Evolutionary conservation across 2,113 vertebrate species (phyloP).

Genomic region (Pelobates fuscus): DNA sequence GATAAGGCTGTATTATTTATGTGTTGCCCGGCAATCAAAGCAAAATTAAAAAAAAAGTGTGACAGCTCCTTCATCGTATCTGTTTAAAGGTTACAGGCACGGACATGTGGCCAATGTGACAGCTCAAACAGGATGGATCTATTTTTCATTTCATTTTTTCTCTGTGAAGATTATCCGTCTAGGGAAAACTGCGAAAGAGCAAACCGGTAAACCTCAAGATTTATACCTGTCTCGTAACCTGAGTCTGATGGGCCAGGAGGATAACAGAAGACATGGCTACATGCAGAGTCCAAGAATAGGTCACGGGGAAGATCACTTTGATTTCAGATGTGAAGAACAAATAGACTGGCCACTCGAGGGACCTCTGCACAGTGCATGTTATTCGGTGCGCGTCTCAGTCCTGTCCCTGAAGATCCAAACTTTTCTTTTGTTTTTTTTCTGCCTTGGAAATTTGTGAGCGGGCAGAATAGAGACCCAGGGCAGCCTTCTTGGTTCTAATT

Average conservation of each 20-base stretch:
- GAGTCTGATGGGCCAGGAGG: constrained; percentile 33
- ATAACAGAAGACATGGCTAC: not conserved
- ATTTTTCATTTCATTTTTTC: constrained; percentile 31
- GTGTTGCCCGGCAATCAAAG: too few relatives aligned
- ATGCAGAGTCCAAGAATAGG: constrained; percentile 18
- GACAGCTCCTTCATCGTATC: constrained; percentile 12
- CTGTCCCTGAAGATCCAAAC: too few relatives aligned
- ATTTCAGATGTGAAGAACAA: constrained; percentile 22
- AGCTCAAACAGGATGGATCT: not conserved
- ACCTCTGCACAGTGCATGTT: not conserved
- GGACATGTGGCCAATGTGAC: constrained; percentile 24
- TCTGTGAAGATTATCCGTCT: constrained; percentile 11
- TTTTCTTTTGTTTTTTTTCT: too few relatives aligned
- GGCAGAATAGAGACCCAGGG: too few relatives aligned
- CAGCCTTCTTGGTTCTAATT: too few relatives aligned
- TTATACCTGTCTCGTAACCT: too few relatives aligned
- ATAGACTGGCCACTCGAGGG: constrained; percentile 2
- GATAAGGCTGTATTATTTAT: too few relatives aligned
- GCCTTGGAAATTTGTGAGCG: too few relatives aligned
- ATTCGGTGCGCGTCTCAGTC: not conserved
- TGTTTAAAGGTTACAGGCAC: constrained; percentile 25
- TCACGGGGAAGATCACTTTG: not conserved
- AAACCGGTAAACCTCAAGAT: constrained; percentile 22
- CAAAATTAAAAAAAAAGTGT: not conserved
- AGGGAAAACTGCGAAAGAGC: constrained; percentile 15